Evolutionary conservation across 2,113 vertebrate genomes (phyloP), one percentile per base, ranked within the genome.

Genomic region (Chloroceryle aenea): DNA sequence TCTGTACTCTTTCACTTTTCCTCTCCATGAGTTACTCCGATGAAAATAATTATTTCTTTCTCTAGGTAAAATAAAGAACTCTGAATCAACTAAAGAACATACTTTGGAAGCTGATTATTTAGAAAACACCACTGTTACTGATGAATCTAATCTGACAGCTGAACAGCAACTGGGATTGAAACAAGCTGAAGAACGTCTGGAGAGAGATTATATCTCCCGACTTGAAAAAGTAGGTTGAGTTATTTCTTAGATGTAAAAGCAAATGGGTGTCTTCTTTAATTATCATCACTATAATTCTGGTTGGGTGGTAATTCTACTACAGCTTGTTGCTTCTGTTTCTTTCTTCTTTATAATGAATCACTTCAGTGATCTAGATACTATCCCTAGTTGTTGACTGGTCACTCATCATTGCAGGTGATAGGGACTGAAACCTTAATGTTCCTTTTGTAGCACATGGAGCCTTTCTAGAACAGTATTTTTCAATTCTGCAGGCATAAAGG

Each of bases 111-210:
- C 66, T 79, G 97, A 98, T 53, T 97, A 98, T 96, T 97, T 98
- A 96, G 98, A 98, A 97, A 98, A 96, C 64, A 85, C 97, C 66
- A 89, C 97, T 89, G 74, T 95, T 50, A 97, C 97, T 96, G 99
- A 99, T 90, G 99, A 99, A 45, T 98, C 97, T 29, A 95, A 96
- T 52, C 96, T 99, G 87, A 99, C 98, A 84, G 97, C 97, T 42
- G 99, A 99, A 95, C 99, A 99, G 92, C 99, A 99, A 95, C 98
- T 99, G 91, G 99, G 99, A 78, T 99, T 99, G 97, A 99, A 98
- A 95, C 99, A 99, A 98, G 99, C 99, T 10, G 99, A 99, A 98
- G 99, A 99, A 95, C 98, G 99, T 56, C 98, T 99, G 95, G 98
- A 98, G 98, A 98, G 99, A 97, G 99, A 99, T 98, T 99, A 99